Base-by-base conservation (phyloP, 92 coral and sea anemone genomes). In the Zoanthus solanderi region DNA sequence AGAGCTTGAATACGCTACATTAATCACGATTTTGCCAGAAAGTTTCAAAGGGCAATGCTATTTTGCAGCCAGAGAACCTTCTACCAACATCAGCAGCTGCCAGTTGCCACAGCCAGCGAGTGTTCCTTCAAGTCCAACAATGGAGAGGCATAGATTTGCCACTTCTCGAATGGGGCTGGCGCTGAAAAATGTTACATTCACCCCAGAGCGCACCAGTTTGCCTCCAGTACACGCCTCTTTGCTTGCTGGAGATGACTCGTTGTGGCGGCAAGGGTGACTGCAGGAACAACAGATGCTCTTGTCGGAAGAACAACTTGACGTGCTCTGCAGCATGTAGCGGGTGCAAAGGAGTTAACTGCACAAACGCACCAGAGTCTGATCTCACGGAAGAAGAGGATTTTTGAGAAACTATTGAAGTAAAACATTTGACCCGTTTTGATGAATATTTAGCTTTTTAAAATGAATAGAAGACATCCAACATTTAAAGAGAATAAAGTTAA, bases 71-170 rank as follows among this genome's bases (percentile, higher is more conserved):
- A 29, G 60, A 54, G 42, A 53, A 16, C 7, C 75, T 76, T 42
- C 89, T 83, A 37, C 89, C 89, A 29, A 85, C 46, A 53, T 86
- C 83, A 44, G 73, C 83, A 16, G 89, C 83, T 45, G 83, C 89
- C 29, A 60, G 63, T 46, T 85, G 53, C 42, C 89, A 86, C 56
- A 86, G 89, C 74, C 72, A 34, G 60, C 78, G 89, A 13, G 89
- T 75, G 56, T 86, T 56, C 52, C 71, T 37, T 17, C 83, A 86
- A 31, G 89, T 86, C 16, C 83, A 86, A 50, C 79, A 85, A 57
- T 85, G 83, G 88, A 58, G 37, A 50, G 81, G 81, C 54, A 60
- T 76, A 15, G 34, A 76, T 17, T 50, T 50, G 60, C 31, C 65
- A 30, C 68, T 79, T 12, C 32, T 17, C 13, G 79, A 73, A 32